Evolutionary conservation across 2,797 vertebrate genomes (phyloP).

Genomic region (Eospalax fontanierii): DNA sequence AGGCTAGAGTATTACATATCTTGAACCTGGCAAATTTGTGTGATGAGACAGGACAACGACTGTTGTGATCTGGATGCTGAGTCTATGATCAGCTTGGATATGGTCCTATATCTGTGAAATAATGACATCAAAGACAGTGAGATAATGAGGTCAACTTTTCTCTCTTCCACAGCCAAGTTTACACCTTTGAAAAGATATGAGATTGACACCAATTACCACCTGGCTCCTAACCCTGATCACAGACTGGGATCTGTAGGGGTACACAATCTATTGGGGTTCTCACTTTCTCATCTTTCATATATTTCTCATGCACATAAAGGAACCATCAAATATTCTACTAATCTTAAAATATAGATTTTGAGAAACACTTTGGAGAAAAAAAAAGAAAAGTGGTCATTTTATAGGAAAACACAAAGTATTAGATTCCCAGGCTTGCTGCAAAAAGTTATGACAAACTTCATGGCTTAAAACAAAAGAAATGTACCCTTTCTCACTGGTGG

Average conservation of each 20-base stretch:
- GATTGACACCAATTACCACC: neutral
- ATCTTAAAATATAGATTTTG: no score
- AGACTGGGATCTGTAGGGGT: neutral
- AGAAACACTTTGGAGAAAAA: neutral
- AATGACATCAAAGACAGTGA: conserved; percentile 34
- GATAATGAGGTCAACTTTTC: neutral
- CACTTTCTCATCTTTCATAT: conserved; percentile 3
- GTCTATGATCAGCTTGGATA: neutral
- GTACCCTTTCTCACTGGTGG: conserved; percentile 14
- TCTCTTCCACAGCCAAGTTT: neutral
- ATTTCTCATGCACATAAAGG: conserved; percentile 38
- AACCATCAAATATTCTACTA: neutral
- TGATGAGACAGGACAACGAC: conserved; percentile 31
- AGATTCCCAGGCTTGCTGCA: neutral
- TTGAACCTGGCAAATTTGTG: conserved; percentile 23
- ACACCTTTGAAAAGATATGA: neutral
- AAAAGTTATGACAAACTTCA: conserved; percentile 23
- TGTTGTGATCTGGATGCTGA: neutral
- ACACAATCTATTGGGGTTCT: neutral
- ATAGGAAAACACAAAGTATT: conserved; percentile 38
- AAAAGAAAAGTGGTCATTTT: conserved; percentile 55
- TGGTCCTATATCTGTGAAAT: conserved; percentile 21
- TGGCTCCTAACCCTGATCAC: neutral
- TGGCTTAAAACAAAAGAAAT: conserved; percentile 16
- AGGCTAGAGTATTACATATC: neutral